Base-by-base conservation (phyloP, 2,888 invertebrate species). In the Diplazon laetatorius region DNA sequence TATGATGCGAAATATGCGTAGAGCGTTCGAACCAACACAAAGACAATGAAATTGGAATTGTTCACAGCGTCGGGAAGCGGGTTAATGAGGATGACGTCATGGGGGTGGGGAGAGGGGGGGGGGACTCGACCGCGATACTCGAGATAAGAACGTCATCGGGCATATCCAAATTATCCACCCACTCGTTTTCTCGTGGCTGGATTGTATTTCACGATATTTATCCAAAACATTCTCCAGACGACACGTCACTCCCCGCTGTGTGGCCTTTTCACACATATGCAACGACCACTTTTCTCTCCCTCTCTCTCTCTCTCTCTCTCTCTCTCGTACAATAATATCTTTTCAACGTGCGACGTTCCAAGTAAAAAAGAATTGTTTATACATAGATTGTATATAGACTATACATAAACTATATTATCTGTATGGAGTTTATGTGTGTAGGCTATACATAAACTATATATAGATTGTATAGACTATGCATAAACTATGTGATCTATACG, bases 21-120 rank as follows among this genome's bases (percentile, higher is more conserved):
- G 39, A 65, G 20, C 30, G 46, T 9, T 39, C 12, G 39, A 16
- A 52, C 10, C 16, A 14, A 25, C 30, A 25, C 20, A 0, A n/a
- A 44, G 48, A n/a, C n/a, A 20, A 62, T 35, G 39, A n/a, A 44
- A 10, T 42, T 63, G 48, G 63, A 63, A 70, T 52, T 62, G 55
- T 55, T 60, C 30, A 39, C 48, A 60, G 70, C 22, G 55, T 35
- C 44, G 50, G 14, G 14, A 18, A 25, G n/a, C 59, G 59, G 35
- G 55, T 55, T 78, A 78, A 78, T 78, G 66, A 74, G 74, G 52
- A 74, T 78, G 65, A 75, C 78, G 78, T 74, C 70, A 75, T 6
- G n/a, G n/a, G n/a, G n/a, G n/a, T n/a, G n/a, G n/a, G n/a, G n/a
- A n/a, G n/a, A n/a, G n/a, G n/a, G n/a, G n/a, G n/a, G n/a, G n/a